Base-by-base conservation (phyloP, 2,888 invertebrate genomes). In the Pimpla rufipes region DNA sequence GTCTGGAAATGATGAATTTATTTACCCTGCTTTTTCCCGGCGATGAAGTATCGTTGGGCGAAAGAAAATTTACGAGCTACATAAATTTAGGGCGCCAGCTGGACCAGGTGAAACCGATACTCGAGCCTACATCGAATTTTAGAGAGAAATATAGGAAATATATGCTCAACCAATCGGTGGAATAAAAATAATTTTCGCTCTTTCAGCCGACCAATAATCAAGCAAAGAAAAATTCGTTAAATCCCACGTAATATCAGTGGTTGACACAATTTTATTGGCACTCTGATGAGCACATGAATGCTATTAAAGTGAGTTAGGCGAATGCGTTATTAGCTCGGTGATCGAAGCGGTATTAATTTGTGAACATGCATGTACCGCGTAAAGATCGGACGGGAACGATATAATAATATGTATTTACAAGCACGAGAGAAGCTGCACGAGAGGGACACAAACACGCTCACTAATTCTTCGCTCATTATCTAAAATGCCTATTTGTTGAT, bases 381-480 rank as follows among this genome's bases (percentile, higher is more conserved):
- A 74, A 74, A 74, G 62, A 74, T 74, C 37, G 47, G 47, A 35
- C 62, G 45, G 21, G 35, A 18, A 45, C 47, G 62, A 62, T 74
- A 62, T 47, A 74, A 50, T 74, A 62, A 74, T 74, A 74, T 74
- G 45, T 57, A 68, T 47, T 59, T 77, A 42, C 37, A 40, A 57
- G 55, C 50, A 67, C 45, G 47, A 59, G 37, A 59, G 59, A 37
- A 59, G 40, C n/a, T 50, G 62, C 35, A 35, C 29, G 29, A 29
- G 29, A 29, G 7, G 62, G 11, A 42, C 64, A 37, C 55, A 64
- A 35, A 23, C 2, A 21, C 18, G 68, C 55, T 77, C 8, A 81
- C 71, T 81, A 77, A 77, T 76, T 81, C 71, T 29, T 73, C 71
- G 76, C 81, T 76, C 76, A 77, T 81, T 77, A 81, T 77, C 71